Conservation (phyloP, 2,888 invertebrate genomes). For the Cataglyphis rosenhaueri region DNA sequence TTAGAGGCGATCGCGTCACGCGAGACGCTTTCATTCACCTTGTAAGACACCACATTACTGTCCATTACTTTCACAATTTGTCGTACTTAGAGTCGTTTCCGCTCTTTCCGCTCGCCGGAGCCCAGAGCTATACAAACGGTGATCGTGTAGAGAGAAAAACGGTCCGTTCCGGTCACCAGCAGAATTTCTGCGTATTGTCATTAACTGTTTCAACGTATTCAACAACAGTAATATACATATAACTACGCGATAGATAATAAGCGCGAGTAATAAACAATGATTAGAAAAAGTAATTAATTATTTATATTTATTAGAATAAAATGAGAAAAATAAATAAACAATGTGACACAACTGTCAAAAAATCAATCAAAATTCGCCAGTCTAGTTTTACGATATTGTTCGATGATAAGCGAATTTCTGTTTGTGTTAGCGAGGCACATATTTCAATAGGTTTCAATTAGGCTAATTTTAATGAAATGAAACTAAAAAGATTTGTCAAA, state of each 20-base stretch:
- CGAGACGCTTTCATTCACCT: slow-evolving; percentile 58
- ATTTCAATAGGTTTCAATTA: neutral
- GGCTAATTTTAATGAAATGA: neutral
- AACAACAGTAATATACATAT: neutral
- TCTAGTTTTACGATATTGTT: neutral
- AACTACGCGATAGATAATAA: neutral
- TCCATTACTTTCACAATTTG: slow-evolving; percentile 56
- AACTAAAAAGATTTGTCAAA: slow-evolving; percentile 4
- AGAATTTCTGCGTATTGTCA: slow-evolving; percentile 17
- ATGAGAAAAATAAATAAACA: neutral
- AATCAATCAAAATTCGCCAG: neutral
- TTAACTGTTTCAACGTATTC: slow-evolving; percentile 25
- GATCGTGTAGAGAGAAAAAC: slow-evolving; percentile 35
- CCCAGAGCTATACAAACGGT: neutral
- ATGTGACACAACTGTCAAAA: neutral
- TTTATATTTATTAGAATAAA: neutral
- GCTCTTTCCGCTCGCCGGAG: slow-evolving; percentile 32
- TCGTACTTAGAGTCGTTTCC: slow-evolving; percentile 46
- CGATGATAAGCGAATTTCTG: neutral
- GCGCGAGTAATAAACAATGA: neutral
- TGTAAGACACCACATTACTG: slow-evolving; percentile 37
- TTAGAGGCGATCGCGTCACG: slow-evolving; percentile 58
- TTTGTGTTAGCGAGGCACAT: neutral
- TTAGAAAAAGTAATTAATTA: slow-evolving; percentile 6
- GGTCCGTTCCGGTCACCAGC: slow-evolving; percentile 39